Conservation (phyloP, 2,888 invertebrate species). For the Macrophya alboannulata region DNA sequence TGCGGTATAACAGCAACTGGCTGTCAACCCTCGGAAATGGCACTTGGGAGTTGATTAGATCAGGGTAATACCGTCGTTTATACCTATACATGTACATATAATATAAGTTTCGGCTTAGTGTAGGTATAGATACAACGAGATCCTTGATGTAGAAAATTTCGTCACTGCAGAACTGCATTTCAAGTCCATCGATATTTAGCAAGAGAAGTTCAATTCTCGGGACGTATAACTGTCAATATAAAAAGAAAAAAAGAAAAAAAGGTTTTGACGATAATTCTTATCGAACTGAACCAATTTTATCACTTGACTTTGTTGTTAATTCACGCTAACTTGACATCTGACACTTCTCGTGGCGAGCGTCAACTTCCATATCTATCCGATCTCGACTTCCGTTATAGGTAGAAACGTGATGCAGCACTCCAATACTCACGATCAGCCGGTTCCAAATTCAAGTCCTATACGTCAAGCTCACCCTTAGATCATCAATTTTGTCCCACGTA, state of each 20-base stretch:
- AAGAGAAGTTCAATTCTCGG: not conserved
- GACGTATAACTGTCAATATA: not conserved
- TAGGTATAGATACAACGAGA: not conserved
- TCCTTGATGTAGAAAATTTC: not conserved
- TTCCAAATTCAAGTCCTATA: not conserved
- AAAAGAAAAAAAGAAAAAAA: not conserved
- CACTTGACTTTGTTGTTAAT: slow-evolving; percentile 32
- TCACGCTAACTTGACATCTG: slow-evolving; percentile 16
- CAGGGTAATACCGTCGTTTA: slow-evolving; percentile 16
- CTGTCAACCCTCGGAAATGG: slow-evolving; percentile 19
- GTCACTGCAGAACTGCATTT: not conserved
- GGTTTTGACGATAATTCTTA: slow-evolving; percentile 6
- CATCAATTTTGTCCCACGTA: not conserved
- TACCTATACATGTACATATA: not conserved
- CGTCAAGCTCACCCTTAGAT: slow-evolving; percentile 2
- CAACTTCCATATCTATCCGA: not conserved
- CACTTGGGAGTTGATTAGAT: slow-evolving; percentile 32
- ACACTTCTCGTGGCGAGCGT: slow-evolving; percentile 5
- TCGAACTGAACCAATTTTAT: slow-evolving; percentile 9
- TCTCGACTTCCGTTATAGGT: slow-evolving; percentile 5
- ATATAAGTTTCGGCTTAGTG: not conserved
- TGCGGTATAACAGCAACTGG: slow-evolving; percentile 9
- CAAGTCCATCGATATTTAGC: not conserved
- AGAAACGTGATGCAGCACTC: not conserved
- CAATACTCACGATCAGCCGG: not conserved